Percentiles rank a stretch among this genome's conserved stretches.
phyloP scores from a whole-genome alignment of 2,113 vertebrate genomes.

The Alligator sinensis region DNA sequence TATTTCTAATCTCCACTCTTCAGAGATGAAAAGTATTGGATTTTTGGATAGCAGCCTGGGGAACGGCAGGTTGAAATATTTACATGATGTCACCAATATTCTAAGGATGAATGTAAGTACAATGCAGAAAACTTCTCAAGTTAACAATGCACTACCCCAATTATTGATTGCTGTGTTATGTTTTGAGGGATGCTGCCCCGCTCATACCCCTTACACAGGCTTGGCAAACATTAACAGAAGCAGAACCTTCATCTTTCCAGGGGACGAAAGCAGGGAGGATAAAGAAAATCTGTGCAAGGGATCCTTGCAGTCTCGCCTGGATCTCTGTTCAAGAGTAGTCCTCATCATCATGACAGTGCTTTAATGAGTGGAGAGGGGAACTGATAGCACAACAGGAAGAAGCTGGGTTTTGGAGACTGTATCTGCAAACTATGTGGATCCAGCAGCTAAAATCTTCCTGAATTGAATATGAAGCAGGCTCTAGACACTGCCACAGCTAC shows the following conservation, averaged over 20 bases:
- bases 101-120: slow-evolving; percentile 56
- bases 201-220: background rate
- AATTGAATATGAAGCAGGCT: background rate
- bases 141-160: background rate
- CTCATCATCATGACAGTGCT: background rate
- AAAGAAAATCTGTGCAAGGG: background rate
- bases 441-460: background rate
- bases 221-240: background rate
- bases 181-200: background rate
- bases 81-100: slow-evolving; percentile 43
- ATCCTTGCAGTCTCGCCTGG: background rate
- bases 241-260: background rate
- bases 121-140: background rate
- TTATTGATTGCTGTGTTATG: background rate
- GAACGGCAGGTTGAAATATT: background rate
- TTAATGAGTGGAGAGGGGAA: background rate
- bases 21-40: slow-evolving; percentile 60
- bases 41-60: slow-evolving; percentile 22
- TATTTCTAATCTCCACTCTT: background rate
- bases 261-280: background rate
- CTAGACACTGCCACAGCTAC: background rate
- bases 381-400: background rate
- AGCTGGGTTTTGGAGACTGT: background rate
- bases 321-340: no score
- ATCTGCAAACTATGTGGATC: background rate